These are phyloP conservation scores for Distichodus sexfasciatus DNA, from an alignment of 2,797 vertebrate species.

Conservation along the genomic window DNA sequence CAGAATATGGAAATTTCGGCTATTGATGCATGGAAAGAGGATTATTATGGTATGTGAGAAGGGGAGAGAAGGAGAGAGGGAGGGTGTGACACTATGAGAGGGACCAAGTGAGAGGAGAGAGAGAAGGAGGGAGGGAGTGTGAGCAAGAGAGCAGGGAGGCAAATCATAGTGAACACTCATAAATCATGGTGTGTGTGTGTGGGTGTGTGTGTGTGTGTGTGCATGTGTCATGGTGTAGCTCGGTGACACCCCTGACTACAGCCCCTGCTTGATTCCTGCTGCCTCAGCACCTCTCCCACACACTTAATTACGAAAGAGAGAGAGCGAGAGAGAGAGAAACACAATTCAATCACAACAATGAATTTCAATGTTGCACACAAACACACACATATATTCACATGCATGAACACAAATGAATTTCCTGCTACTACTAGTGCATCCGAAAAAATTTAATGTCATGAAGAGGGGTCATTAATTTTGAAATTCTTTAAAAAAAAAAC, in stretches of 20 bases:
- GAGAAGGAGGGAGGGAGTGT: background rate
- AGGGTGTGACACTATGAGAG: slow-evolving; percentile 8
- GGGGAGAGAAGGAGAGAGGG: background rate
- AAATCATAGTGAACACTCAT: slow-evolving; percentile 10
- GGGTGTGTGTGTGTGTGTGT: slow-evolving; percentile 4
- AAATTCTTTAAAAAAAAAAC: no score
- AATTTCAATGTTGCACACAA: slow-evolving; percentile 11
- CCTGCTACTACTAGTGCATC: background rate
- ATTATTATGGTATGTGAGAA: slow-evolving; percentile 16
- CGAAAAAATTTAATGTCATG: no score
- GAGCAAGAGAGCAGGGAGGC: no score
- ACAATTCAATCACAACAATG: slow-evolving; percentile 30
- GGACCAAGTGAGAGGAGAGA: slow-evolving; percentile 3
- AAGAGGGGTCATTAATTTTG: no score
- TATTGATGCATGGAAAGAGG: slow-evolving; percentile 32
- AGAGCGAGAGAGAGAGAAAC: background rate
- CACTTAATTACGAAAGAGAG: slow-evolving; percentile 29
- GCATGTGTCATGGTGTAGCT: slow-evolving; percentile 8
- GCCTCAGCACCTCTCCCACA: slow-evolving; percentile 38
- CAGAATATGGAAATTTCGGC: slow-evolving; percentile 19
- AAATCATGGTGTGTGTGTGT: slow-evolving; percentile 31
- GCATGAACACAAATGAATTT: background rate
- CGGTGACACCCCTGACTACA: slow-evolving; percentile 3
- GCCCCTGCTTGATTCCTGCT: slow-evolving; percentile 21
- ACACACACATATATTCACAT: background rate